Conservation (phyloP, 2,113 vertebrate species). For the Catharus minimus region DNA sequence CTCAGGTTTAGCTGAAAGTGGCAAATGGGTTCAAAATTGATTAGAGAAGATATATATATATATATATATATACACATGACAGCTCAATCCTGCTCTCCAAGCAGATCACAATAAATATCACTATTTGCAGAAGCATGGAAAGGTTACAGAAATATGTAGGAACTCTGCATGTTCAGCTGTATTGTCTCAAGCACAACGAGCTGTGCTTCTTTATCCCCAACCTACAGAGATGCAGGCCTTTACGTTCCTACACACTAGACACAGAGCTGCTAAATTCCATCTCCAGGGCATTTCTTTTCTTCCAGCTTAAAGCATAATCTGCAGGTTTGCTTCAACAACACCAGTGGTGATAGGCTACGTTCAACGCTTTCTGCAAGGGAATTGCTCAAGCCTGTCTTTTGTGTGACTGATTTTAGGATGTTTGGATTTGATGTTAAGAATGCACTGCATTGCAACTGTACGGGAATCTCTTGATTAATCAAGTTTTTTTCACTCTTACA, state of each 20-base stretch:
- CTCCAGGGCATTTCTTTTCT: conserved; percentile 8
- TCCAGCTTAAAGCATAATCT: conserved; percentile 17
- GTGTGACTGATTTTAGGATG: neutral
- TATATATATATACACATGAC: neutral
- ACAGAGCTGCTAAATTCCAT: neutral
- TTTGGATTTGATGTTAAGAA: neutral
- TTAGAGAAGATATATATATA: neutral
- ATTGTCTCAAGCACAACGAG: accelerated
- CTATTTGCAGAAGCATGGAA: neutral
- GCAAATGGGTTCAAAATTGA: neutral
- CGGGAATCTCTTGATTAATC: conserved; percentile 25
- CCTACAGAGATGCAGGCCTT: neutral
- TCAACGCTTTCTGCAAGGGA: neutral
- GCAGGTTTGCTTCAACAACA: neutral
- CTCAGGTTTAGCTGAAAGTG: neutral
- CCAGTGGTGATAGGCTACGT: neutral
- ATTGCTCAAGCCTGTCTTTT: neutral
- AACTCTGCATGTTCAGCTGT: neutral
- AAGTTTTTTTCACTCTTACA: neutral
- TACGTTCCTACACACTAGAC: neutral
- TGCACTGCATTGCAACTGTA: accelerated
- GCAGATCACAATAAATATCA: neutral
- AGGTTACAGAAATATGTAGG: neutral
- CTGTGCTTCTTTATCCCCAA: neutral
- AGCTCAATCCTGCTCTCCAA: neutral